Base-by-base conservation (phyloP, 2,888 invertebrate genomes). In the Chromoteleia sp. region DNA sequence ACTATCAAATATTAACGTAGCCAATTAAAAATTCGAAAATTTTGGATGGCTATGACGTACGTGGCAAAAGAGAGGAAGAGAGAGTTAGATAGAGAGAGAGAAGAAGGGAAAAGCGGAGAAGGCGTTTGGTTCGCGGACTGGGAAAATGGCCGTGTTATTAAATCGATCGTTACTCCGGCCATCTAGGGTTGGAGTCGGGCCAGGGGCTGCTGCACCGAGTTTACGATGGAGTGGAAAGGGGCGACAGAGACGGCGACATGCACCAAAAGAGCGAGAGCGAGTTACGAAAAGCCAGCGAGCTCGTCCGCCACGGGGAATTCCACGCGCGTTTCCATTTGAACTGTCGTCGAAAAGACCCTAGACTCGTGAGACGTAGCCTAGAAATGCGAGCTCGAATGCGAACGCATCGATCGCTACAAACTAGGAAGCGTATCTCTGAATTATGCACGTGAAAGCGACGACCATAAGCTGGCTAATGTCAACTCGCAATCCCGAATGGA, bases 111-210 rank as follows among this genome's bases (percentile, higher is more conserved):
- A 70, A 39, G 61, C 68, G 70, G 82, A 80, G 85, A 86, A 84
- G 83, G 88, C 84, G 86, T 86, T 87, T 83, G 74, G 71, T 48
- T 77, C 65, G 85, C 85, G 78, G 86, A 85, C 84, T 83, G 86
- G 87, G 88, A 90, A 90, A 90, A 90, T 89, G 90, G 90, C 89
- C 88, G 89, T 89, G 88, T 90, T 89, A 89, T 90, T 89, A 90
- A 90, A 90, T 90, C 90, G 89, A 90, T 90, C 89, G 88, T 81
- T 80, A 87, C 83, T 86, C 86, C 86, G 86, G 87, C 77, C 86
- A 84, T 84, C 61, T 52, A 83, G 85, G 86, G 81, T 85, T 84
- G 86, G 85, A 85, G 86, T 84, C 81, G 84, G 84, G 86, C 84
- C 86, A 87, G 86, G 86, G 84, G 83, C 61, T 82, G 85, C 85